Conservation (phyloP, 1,140 invertebrate species). For the Drosophila sucinea region DNA sequence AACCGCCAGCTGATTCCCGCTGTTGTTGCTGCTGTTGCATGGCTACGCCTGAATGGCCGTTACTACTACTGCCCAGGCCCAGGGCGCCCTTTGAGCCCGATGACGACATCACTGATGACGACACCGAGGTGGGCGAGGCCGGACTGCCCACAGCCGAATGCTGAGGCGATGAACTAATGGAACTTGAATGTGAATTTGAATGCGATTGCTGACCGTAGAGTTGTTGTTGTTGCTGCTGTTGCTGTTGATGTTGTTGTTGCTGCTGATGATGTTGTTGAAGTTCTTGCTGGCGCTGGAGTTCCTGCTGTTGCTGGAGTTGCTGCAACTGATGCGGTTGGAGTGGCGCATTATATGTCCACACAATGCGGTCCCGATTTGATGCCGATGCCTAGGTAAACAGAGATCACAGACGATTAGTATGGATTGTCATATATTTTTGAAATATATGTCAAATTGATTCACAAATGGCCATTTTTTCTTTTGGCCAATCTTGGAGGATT, state of each 20-base stretch:
- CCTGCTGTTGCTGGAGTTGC: conserved; percentile 75
- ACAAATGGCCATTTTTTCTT: conserved; percentile 29
- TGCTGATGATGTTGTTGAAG: conserved; percentile 68
- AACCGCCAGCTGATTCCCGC: conserved; percentile 40
- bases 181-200: conserved; percentile 84
- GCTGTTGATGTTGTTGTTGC: conserved; percentile 62
- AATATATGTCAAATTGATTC: conserved; percentile 15
- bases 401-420: conserved; percentile 52
- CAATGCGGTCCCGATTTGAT: conserved; percentile 87
- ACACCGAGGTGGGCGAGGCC: conserved; percentile 92
- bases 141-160: conserved; percentile 86
- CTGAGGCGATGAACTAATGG: conserved; percentile 83
- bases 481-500: conserved; percentile 37
- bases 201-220: conserved; percentile 79
- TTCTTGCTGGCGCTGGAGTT: conserved; percentile 66
- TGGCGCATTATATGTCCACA: conserved; percentile 96
- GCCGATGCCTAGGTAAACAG: conserved; percentile 46
- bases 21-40: conserved; percentile 58
- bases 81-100: conserved; percentile 85
- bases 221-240: conserved; percentile 71
- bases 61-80: conserved; percentile 49
- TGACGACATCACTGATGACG: conserved; percentile 92
- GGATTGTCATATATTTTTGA: conserved; percentile 10
- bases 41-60: conserved; percentile 30
- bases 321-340: conserved; percentile 84